Evolutionary conservation across 2,797 vertebrate genomes (phyloP).

Genomic region (Pterois miles): DNA sequence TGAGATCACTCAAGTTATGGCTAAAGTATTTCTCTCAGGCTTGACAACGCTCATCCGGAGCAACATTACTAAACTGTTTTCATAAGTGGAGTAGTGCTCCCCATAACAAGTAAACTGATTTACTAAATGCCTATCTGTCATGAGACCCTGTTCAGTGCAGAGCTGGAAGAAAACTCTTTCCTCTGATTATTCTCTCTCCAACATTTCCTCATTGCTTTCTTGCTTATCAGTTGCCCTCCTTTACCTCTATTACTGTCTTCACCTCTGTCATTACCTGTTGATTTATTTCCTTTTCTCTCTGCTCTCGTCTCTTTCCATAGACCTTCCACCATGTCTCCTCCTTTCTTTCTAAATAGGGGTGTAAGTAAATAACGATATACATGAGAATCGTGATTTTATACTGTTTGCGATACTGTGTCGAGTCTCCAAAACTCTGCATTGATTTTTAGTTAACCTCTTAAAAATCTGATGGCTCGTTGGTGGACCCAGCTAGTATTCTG

Average conservation of each 20-base stretch:
- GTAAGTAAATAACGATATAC: no score
- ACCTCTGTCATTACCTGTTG: slow-evolving; percentile 14
- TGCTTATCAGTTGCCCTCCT: slow-evolving; percentile 16
- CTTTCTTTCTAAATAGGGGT: background rate
- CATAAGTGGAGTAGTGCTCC: background rate
- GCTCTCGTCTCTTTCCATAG: background rate
- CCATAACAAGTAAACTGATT: background rate
- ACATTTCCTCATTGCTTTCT: background rate
- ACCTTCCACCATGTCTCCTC: background rate
- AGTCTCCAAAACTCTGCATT: no score
- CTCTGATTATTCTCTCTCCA: background rate
- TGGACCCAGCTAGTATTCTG: no score
- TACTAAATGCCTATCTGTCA: background rate
- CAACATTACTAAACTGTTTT: background rate
- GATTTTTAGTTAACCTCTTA: no score
- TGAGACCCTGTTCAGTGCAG: background rate
- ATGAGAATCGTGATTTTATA: no score
- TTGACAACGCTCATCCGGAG: background rate
- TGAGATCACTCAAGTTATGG: background rate
- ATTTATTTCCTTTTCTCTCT: slow-evolving; percentile 13
- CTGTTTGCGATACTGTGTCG: no score
- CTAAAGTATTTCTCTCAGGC: background rate
- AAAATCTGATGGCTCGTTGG: no score
- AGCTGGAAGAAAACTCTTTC: background rate
- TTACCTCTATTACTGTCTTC: slow-evolving; percentile 19